Evolutionary conservation across 2,888 invertebrate species (phyloP), one percentile per base, ranked within the genome.

Genomic region (Himalopsyche anomala): DNA sequence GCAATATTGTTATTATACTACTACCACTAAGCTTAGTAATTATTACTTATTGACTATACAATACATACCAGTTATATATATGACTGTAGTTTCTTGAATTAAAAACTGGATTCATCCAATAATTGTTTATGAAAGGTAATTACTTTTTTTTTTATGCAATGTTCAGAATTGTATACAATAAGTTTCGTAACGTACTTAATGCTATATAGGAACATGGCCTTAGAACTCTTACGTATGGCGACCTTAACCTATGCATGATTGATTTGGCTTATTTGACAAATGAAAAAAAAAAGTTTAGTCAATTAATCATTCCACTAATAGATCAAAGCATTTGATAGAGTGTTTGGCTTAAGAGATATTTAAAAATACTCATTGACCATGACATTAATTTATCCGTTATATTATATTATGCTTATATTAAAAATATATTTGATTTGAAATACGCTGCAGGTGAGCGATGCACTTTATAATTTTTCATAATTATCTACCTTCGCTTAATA

Each of bases 351-450:
- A 19, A 62, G 11, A 62, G 19, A 62, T 62, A 62, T 62, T 62
- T 62, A 19, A 28, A 62, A 62, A 62, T n/a, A 62, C 19, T 19
- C 51, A 62, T 62, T 62, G 62, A 8, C 62, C 62, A 62, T 62
- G 62, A 62, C 62, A 62, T 62, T 62, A 19, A n/a, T 62, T 5
- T 19, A 62, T 11, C 62, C 11, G 28, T 62, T 19, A 62, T 62
- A 62, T 62, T 19, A 62, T 62, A 62, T 19, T 19, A 19, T 62
- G 19, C 19, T 62, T 62, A 19, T 6, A n/a, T 19, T 62, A 15
- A 62, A 28, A 62, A 62, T 19, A 5, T 62, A 0, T n/a, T 8
- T 15, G 28, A 4, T 62, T 62, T 19, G 19, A 62, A n/a, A n/a
- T 62, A 11, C 19, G 19, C 9, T 5, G 8, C 11, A 62, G 19